Percentiles rank a stretch among this genome's conserved stretches.
phyloP scores from a whole-genome alignment of 1,140 invertebrate species.

The Acromyrmex charruanus region DNA sequence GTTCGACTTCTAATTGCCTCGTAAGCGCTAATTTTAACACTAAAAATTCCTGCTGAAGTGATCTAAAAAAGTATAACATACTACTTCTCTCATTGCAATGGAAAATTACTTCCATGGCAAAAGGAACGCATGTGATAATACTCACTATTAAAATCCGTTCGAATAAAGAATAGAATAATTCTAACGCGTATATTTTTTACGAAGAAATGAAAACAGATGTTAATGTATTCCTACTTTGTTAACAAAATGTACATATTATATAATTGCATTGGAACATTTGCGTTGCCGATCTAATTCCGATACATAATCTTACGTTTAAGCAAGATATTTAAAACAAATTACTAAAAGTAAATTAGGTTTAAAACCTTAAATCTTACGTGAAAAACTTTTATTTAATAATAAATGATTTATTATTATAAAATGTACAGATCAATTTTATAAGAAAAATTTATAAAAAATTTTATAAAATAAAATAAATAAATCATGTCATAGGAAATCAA shows the following conservation, averaged over 20 bases:
- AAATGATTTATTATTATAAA: neutral
- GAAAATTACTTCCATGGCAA: slow-evolving; percentile 11
- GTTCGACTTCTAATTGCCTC: neutral
- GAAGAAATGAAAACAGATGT: slow-evolving; percentile 30
- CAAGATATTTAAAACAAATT: neutral
- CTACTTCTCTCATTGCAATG: slow-evolving; percentile 17
- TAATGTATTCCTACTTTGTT: slow-evolving; percentile 17
- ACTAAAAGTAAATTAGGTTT: slow-evolving; percentile 1
- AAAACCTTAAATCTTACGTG: neutral
- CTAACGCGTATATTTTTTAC: neutral
- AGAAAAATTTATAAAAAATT: neutral
- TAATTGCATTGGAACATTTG: slow-evolving; percentile 3
- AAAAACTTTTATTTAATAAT: neutral
- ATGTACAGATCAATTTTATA: neutral
- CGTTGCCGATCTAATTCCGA: slow-evolving; percentile 8
- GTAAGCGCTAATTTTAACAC: neutral
- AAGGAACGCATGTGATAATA: neutral
- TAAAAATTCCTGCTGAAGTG: slow-evolving; percentile 10
- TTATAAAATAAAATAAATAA: slow-evolving; percentile 1
- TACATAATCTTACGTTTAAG: slow-evolving; percentile 1
- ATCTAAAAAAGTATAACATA: neutral
- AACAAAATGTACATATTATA: slow-evolving; percentile 26
- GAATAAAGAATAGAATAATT: slow-evolving; percentile 17
- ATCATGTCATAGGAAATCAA: neutral
- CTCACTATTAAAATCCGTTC: neutral